phyloP scores from a whole-genome alignment of 1,140 invertebrate species.

The Ladona fulva region DNA sequence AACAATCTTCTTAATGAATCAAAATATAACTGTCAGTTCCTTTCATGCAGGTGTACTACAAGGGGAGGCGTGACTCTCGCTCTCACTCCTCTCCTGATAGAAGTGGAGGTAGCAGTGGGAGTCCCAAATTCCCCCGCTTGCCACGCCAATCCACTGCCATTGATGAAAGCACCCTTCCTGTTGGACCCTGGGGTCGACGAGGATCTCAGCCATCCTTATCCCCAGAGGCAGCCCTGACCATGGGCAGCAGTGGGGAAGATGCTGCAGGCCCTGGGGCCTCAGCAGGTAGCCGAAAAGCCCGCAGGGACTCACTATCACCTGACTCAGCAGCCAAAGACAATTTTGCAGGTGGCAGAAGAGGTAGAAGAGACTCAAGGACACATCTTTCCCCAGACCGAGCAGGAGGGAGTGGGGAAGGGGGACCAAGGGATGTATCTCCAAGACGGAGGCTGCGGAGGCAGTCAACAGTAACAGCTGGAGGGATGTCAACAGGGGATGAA shows the following conservation, averaged over 20 bases:
- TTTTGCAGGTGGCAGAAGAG: slow-evolving; percentile 38
- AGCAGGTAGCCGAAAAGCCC: slow-evolving; percentile 53
- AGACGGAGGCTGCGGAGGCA: slow-evolving; percentile 59
- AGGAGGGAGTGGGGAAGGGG: slow-evolving; percentile 42
- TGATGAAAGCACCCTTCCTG: slow-evolving; percentile 68
- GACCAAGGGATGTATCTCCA: slow-evolving; percentile 33
- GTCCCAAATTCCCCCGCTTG: slow-evolving; percentile 58
- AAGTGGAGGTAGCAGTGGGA: slow-evolving; percentile 29
- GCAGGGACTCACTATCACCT: slow-evolving; percentile 75
- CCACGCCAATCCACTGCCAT: slow-evolving; percentile 79
- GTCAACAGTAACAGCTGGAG: slow-evolving; percentile 57
- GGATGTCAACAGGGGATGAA: neutral
- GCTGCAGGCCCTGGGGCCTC: slow-evolving; percentile 36
- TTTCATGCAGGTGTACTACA: slow-evolving; percentile 21
- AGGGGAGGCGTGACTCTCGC: slow-evolving; percentile 55
- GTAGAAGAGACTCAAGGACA: slow-evolving; percentile 62
- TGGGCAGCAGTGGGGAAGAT: slow-evolving; percentile 2
- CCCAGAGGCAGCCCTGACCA: slow-evolving; percentile 48
- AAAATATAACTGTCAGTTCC: neutral
- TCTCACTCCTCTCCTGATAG: slow-evolving; percentile 43
- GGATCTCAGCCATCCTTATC: slow-evolving; percentile 72
- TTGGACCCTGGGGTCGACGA: slow-evolving; percentile 50
- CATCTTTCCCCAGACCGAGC: slow-evolving; percentile 67
- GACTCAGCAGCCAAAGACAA: slow-evolving; percentile 57
- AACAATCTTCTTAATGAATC: too few relatives aligned